Evolutionary conservation across 2,797 vertebrate species (phyloP), one percentile per base, ranked within the genome.

Genomic region (Gastrophryne carolinensis): DNA sequence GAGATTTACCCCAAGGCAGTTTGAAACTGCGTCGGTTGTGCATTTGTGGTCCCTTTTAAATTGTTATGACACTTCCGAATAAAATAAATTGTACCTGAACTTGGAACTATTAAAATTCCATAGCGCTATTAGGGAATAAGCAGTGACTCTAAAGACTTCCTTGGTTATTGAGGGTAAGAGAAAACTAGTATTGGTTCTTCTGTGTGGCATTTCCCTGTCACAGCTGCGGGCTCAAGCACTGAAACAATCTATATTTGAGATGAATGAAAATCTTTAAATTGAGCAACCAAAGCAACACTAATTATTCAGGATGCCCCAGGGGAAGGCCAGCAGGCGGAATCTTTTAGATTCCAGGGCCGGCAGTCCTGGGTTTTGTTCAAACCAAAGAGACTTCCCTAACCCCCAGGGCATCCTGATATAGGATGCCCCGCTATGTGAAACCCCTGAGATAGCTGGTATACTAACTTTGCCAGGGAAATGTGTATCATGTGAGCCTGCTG

Each of bases 81-180:
- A 83, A 83, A 81, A 65, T 15, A 86, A 86, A 83, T 56, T 64
- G 41, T 81, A 21, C 62, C 80, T 83, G 72, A 87, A 88, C 83
- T 60, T 68, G 50, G 62, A 63, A 73, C 80, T 78, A 80, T 80
- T 81, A 81, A 84, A 86, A 82, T 83, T 80, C 75, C 75, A 70
- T 24, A 58, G 52, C 68, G 49, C 26, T 69, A 78, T 61, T 80
- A 82, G 79, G 54, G 83, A 82, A 77, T 73, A 69, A 75, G 67
- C 39, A 83, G 27, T 37, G 2, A 21, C 35, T 63, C 73, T 72
- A 41, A 15, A 34, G 57, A 84, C 32, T 49, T 61, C 41, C 19
- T 19, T 47, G 19, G 4, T 1, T 52, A 72, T 84, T 71, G 68
- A 47, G 66, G 66, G 78, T 79, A 23, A 76, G 66, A 79, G 81